phyloP scores from a whole-genome alignment of 2,797 vertebrate genomes.

The Microctenopoma steveboyesi region DNA sequence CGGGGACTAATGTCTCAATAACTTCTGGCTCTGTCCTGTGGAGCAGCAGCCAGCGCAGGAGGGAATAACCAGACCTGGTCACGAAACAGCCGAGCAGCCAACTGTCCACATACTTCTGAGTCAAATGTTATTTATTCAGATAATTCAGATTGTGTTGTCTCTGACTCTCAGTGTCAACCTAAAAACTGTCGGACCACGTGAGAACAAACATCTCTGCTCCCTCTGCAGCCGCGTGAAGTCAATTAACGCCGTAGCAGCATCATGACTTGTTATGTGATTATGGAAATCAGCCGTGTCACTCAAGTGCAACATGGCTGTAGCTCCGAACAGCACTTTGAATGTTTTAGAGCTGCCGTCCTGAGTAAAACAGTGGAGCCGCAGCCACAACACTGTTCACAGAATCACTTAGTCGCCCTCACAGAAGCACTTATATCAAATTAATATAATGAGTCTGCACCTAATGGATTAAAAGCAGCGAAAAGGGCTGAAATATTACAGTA shows the following conservation, averaged over 20 bases:
- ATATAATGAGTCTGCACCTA: slow-evolving; percentile 16
- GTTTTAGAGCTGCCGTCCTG: slow-evolving; percentile 11
- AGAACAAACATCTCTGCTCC: not conserved
- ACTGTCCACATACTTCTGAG: too few relatives aligned
- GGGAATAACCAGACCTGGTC: too few relatives aligned
- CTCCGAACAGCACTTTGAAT: not conserved
- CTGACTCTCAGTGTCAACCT: not conserved
- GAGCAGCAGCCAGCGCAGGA: too few relatives aligned
- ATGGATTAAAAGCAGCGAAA: slow-evolving; percentile 35
- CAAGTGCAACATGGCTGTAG: not conserved
- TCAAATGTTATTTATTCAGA: too few relatives aligned
- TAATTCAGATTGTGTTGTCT: too few relatives aligned
- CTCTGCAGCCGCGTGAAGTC: not conserved
- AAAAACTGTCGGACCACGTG: not conserved
- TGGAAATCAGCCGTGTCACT: not conserved
- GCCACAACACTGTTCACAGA: not conserved
- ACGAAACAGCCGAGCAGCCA: too few relatives aligned
- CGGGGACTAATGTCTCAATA: too few relatives aligned
- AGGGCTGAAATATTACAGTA: not conserved
- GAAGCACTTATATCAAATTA: slow-evolving; percentile 32
- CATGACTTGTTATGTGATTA: slow-evolving; percentile 5
- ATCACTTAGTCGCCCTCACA: not conserved
- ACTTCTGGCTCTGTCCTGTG: too few relatives aligned
- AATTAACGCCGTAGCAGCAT: not conserved
- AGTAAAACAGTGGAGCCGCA: not conserved